Evolutionary conservation across 2,888 invertebrate genomes (phyloP).

Genomic region (Reticulitermes lucifugus): DNA sequence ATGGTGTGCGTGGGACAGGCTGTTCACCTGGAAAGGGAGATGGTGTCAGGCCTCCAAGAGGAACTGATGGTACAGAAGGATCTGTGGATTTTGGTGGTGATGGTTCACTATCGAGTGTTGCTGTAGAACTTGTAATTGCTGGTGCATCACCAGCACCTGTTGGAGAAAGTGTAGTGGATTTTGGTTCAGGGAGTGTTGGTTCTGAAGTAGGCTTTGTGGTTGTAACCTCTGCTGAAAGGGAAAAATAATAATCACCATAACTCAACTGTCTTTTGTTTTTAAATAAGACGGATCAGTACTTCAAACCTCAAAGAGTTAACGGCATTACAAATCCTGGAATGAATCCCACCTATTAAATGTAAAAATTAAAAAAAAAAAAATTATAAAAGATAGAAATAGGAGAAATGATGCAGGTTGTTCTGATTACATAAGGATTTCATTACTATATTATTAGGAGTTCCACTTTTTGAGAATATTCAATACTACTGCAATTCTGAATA

Average conservation of each 20-base stretch:
- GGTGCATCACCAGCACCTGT: constrained; percentile 2
- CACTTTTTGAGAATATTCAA: background rate
- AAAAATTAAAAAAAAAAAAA: background rate
- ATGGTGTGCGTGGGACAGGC: constrained; percentile 56
- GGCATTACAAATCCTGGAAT: background rate
- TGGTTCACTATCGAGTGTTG: background rate
- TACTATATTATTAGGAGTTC: background rate
- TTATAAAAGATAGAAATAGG: background rate
- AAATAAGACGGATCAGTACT: background rate
- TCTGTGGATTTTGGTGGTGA: background rate
- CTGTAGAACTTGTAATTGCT: constrained; percentile 15
- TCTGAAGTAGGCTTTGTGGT: constrained; percentile 4
- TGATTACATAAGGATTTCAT: background rate
- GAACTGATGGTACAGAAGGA: constrained; percentile 8
- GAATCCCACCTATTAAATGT: background rate
- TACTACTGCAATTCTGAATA: background rate
- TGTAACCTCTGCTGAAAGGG: constrained; percentile 20
- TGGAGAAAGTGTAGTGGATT: constrained; percentile 9
- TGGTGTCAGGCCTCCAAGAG: background rate
- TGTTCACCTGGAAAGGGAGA: background rate
- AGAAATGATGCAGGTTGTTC: background rate
- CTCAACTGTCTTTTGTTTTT: background rate
- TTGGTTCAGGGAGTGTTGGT: constrained; percentile 7
- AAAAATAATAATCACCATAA: background rate
- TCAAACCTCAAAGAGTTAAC: background rate